These are phyloP conservation scores for Coryphaenoides rupestris DNA, from an alignment of 2,113 vertebrate species.

Conservation along the genomic window DNA sequence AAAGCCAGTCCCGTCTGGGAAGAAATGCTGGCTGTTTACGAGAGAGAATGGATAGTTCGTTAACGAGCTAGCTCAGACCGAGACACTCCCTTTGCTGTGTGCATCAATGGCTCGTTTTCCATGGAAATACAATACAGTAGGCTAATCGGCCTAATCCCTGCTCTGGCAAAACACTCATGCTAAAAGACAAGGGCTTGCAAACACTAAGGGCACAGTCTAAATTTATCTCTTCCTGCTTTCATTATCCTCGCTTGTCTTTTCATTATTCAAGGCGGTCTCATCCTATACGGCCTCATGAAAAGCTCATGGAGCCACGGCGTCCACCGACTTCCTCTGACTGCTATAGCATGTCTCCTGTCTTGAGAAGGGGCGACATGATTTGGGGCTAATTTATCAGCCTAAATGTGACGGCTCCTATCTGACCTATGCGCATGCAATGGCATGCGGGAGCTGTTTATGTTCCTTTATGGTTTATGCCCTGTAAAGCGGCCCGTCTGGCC, in stretches of 20 bases:
- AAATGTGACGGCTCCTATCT: background rate
- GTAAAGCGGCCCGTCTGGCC: constrained; percentile 43
- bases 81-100: constrained; percentile 11
- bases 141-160: constrained; percentile 34
- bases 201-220: constrained; percentile 25
- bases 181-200: constrained; percentile 6
- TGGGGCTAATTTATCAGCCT: background rate
- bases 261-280: constrained; percentile 20
- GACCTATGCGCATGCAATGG: constrained; percentile 29
- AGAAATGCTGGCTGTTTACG: constrained; percentile 5
- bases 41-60: constrained; percentile 16
- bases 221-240: constrained; percentile 19
- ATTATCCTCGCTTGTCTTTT: background rate
- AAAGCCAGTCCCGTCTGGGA: background rate
- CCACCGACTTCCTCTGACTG: background rate
- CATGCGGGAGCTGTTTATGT: constrained; percentile 40
- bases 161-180: constrained; percentile 10
- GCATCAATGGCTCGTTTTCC: constrained; percentile 25
- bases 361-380: background rate
- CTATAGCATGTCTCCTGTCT: background rate
- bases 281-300: constrained; percentile 7
- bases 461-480: constrained; percentile 21
- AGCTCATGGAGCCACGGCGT: constrained; percentile 1
- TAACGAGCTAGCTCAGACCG: constrained; percentile 5
- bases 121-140: constrained; percentile 39